Evolutionary conservation across 2,113 vertebrate species (phyloP), one percentile per base, ranked within the genome.

Genomic region (Ornithorhynchus anatinus): DNA sequence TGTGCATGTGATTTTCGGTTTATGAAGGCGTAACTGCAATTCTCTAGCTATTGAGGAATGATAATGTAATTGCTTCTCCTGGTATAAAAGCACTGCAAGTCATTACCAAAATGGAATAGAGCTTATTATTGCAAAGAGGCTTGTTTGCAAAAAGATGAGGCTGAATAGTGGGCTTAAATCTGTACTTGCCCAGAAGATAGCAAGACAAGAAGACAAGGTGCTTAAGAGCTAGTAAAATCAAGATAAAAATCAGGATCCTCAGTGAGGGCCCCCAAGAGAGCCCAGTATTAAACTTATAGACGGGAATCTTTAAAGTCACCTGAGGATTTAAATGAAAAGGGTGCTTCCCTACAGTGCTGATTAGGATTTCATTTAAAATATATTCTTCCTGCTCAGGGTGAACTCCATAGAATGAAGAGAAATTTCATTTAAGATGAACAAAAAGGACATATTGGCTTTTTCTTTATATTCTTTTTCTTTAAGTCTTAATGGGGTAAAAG

Each of bases 401-500:
- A n/a, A n/a, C n/a, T n/a, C n/a, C n/a, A n/a, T n/a, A n/a, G n/a
- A n/a, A n/a, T n/a, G n/a, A n/a, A 27, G 2, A 44, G 22, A 11
- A 36, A 14, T 42, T 17, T 25, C 14, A 10, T 19, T 48, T 43
- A 2, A 33, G 16, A 27, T 4, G 12, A 11, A n/a, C n/a, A n/a
- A n/a, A n/a, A n/a, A n/a, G n/a, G n/a, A n/a, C n/a, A n/a, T n/a
- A n/a, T n/a, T n/a, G n/a, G 1, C n/a, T 25, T 59, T 3, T 3
- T 8, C 71, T 69, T 29, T 7, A 17, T 48, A 27, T 29, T 7
- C 23, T 50, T 16, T 29, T 1, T 43, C 65, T 77, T 61, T 39
- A 75, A 72, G 63, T 33, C 64, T 6, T 50, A 58, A 16, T 5
- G 25, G 11, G 25, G 57, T 50, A 27, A 29, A 50, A 29, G 31